phyloP scores from a whole-genome alignment of 2,888 invertebrate genomes.

The Cataglyphis altisquamis region DNA sequence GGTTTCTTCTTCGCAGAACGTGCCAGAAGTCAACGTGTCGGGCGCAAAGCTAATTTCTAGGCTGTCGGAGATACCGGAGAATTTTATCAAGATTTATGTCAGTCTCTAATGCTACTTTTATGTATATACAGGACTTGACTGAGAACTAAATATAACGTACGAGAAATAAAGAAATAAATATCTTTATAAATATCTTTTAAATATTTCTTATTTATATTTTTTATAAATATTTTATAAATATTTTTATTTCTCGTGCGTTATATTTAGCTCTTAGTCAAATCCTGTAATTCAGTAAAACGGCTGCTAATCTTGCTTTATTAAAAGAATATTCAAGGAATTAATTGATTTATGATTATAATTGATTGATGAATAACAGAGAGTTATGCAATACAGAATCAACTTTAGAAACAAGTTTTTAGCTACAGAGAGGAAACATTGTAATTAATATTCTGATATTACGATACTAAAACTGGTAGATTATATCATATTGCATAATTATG shows the following conservation, averaged over 20 bases:
- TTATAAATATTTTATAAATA: background rate
- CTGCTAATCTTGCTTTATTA: background rate
- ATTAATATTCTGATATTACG: background rate
- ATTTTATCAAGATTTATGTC: conserved; percentile 54
- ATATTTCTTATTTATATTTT: no score
- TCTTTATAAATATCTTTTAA: no score
- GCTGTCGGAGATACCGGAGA: conserved; percentile 26
- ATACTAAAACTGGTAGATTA: background rate
- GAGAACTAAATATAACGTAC: no score
- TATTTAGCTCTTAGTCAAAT: conserved; percentile 4
- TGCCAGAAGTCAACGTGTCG: conserved; percentile 59
- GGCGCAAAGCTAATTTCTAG: conserved; percentile 64
- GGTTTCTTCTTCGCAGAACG: conserved; percentile 55
- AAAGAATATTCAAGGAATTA: background rate
- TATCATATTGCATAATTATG: background rate
- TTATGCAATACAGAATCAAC: conserved; percentile 1
- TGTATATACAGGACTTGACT: background rate
- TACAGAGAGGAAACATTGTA: background rate
- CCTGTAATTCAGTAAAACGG: background rate
- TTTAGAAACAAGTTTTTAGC: background rate
- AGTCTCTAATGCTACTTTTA: background rate
- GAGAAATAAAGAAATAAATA: no score
- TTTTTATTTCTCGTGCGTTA: background rate
- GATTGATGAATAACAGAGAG: background rate
- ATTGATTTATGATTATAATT: background rate